Evolutionary conservation across 2,113 vertebrate species (phyloP), one percentile per base, ranked within the genome.

Genomic region (Phalacrocorax aristotelis): DNA sequence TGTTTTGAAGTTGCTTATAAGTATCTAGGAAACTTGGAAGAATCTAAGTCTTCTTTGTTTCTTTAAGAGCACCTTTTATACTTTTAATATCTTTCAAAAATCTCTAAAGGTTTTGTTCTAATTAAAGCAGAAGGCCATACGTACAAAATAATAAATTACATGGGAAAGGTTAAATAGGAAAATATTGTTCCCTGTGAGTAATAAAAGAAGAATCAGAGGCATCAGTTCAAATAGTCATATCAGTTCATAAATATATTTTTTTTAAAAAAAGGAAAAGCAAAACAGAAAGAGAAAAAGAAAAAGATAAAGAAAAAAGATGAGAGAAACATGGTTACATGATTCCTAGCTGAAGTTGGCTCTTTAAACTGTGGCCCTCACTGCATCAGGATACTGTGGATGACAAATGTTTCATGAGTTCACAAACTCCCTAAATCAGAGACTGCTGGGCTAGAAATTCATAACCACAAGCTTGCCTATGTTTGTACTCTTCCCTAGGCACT

Each of bases 231-330:
- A 65, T 5, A 66, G 66, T n/a, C 2, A 5, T 17, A 74, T 36
- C 3, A 8, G 6, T 44, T 49, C 7, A 69, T n/a, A 75, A 62
- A 64, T n/a, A 46, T 36, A n/a, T 13, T 42, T 42, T 42, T 44
- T 38, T 38, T 38, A 38, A 8, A 8, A 38, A 6, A 51, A 5
- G 6, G 12, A 9, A 19, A 38, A 3, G 30, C 2, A 11, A 10
- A 52, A 27, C 2, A 14, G 20, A 15, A 20, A 20, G 32, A 18
- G 4, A 1, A 4, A 19, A 57, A n/a, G 1, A 26, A 9, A 15
- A 13, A 22, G 38, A 38, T 38, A 60, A 60, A 5, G 13, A 10
- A 9, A 3, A 10, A 8, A 1, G 4, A 9, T 3, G 17, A 61
- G 7, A 15, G 4, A 36, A 32, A 15, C 0, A 27, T 30, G 16